Evolutionary conservation across 2,797 vertebrate genomes (phyloP).

Genomic region (Apogon hyalosoma): DNA sequence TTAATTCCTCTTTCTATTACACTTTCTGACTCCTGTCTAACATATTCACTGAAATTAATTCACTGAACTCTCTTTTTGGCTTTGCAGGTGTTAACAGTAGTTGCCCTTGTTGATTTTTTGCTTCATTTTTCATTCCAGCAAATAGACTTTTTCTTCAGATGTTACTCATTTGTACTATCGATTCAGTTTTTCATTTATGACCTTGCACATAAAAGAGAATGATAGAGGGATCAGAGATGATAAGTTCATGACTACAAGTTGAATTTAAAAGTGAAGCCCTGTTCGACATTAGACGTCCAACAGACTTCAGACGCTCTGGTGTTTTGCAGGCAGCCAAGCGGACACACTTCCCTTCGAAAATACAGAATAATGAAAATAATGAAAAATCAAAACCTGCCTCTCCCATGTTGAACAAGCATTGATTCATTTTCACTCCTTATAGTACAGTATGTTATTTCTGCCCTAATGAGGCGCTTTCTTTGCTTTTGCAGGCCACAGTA

Average conservation of each 20-base stretch:
- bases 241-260: neutral
- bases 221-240: neutral
- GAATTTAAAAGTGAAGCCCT: neutral
- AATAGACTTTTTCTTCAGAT: neutral
- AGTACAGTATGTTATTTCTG: neutral
- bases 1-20: neutral
- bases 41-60: neutral
- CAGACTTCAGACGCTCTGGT: neutral
- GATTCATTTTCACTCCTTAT: neutral
- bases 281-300: slow-evolving; percentile 6
- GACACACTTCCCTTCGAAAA: neutral
- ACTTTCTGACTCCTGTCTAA: neutral
- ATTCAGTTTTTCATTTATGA: neutral
- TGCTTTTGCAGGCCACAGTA: neutral
- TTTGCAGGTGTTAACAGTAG: too few relatives aligned
- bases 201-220: neutral
- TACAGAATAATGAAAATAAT: neutral
- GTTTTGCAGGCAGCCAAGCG: neutral
- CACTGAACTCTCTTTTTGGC: slow-evolving; percentile 13
- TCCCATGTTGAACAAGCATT: neutral
- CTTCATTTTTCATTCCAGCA: neutral
- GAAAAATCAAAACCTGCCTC: neutral
- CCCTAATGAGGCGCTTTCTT: neutral
- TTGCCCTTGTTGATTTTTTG: too few relatives aligned
- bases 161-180: neutral